Percentiles rank a stretch among this genome's conserved stretches.
These are phyloP conservation scores for Pyrochroa serraticornis DNA, from an alignment of 2,888 invertebrate species.

Conservation along the genomic window DNA sequence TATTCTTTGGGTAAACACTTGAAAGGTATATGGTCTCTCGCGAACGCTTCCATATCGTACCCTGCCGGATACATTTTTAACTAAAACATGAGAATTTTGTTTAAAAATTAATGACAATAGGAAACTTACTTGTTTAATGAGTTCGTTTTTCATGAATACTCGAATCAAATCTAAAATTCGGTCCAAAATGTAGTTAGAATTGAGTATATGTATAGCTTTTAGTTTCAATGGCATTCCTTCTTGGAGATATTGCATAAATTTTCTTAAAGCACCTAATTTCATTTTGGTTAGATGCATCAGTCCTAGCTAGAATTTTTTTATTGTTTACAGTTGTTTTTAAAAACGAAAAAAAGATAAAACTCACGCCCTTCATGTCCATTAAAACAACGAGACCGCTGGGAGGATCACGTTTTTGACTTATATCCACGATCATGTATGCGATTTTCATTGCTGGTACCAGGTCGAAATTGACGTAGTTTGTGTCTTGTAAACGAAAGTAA, in stretches of 20 bases:
- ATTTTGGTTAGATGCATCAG: constrained; percentile 47
- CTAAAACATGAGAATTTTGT: too few species aligned
- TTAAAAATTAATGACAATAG: too few species aligned
- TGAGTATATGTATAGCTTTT: constrained; percentile 56
- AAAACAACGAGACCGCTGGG: constrained; percentile 45
- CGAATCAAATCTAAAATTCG: constrained; percentile 53
- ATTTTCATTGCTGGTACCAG: constrained; percentile 41
- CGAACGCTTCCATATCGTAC: constrained; percentile 62
- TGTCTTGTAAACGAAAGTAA: constrained; percentile 43
- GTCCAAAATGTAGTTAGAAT: constrained; percentile 55
- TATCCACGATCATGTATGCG: constrained; percentile 45
- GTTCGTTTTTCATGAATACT: constrained; percentile 48
- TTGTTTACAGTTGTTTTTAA: too few species aligned
- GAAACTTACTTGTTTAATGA: constrained; percentile 45
- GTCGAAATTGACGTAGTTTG: constrained; percentile 42
- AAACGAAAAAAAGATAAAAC: constrained; percentile 10
- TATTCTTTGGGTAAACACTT: constrained; percentile 62
- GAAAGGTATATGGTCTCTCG: constrained; percentile 59
- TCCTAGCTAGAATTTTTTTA: constrained; percentile 48
- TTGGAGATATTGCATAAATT: constrained; percentile 46
- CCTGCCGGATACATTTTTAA: constrained; percentile 66
- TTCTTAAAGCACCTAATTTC: constrained; percentile 38
- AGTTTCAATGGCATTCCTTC: constrained; percentile 54
- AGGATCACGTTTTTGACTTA: constrained; percentile 41
- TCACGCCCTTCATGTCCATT: constrained; percentile 47